Evolutionary conservation across 1,140 invertebrate genomes (phyloP).

Genomic region (Ruditapes philippinarum): DNA sequence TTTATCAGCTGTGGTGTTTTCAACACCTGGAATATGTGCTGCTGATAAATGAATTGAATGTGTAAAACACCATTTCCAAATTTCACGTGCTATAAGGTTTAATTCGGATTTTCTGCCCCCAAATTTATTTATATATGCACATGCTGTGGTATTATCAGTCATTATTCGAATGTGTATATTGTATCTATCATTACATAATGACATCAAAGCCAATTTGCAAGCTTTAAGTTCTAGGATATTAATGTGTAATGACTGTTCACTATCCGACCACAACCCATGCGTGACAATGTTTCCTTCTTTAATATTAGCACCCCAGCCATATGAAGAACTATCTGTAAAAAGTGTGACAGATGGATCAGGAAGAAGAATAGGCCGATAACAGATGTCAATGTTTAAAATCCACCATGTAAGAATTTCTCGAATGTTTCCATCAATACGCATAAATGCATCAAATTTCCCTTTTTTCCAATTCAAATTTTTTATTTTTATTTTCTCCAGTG

Average conservation of each 20-base stretch:
- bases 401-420: background rate
- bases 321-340: background rate
- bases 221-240: background rate
- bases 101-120: constrained; percentile 17
- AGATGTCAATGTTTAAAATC: background rate
- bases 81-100: constrained; percentile 33
- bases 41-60: constrained; percentile 56
- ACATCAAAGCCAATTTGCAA: background rate
- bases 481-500: constrained; percentile 50
- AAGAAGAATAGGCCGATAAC: background rate
- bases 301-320: background rate
- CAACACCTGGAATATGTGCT: background rate
- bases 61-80: constrained; percentile 54
- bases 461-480: background rate
- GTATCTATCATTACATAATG: background rate
- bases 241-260: background rate
- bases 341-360: background rate
- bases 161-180: background rate
- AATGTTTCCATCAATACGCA: background rate
- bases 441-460: constrained; percentile 47
- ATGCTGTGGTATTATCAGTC: background rate
- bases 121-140: background rate
- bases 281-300: background rate
- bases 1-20: background rate
- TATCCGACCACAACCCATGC: background rate